Evolutionary conservation across 2,888 invertebrate species (phyloP), one percentile per base, ranked within the genome.

Genomic region (Yponomeuta sedellus): DNA sequence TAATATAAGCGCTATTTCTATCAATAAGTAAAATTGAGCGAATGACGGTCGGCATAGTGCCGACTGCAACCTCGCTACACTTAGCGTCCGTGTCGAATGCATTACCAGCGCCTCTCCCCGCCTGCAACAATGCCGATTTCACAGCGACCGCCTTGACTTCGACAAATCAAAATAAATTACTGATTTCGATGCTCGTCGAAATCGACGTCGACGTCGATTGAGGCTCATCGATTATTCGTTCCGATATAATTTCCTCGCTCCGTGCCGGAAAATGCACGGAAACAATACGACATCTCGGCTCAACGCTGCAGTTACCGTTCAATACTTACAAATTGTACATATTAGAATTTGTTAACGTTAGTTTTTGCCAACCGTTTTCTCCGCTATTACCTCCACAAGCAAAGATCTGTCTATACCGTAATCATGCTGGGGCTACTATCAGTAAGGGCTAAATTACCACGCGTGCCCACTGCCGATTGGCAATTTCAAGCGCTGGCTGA

Each of bases 161-260:
- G 81, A 83, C 81, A 81, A 85, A 85, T 85, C 83, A 76, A 83
- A 82, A 81, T 80, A 80, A 80, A 82, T 86, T 82, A 82, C 81
- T 78, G 79, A 87, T 88, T 85, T 19, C 59, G 66, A 68, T 68
- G 64, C 40, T 34, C 40, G 11, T 20, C 40, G 63, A 63, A 19
- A 3, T 81, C 77, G 63, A 63, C 39, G 10, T 81, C 77, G 77
- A 10, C 56, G 52, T 44, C 44, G 63, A 64, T 40, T 64, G 34
- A 52, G 44, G 16, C 44, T 52, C 44, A 52, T 52, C 34, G 64
- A 64, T n/a, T 78, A 88, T 88, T 87, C 88, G 87, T 85, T 87
- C 86, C 86, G 82, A 86, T 86, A 84, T 84, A 80, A 88, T 89
- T 85, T 83, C 72, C 77, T 73, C 70, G 68, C 73, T 74, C 82